Base-by-base conservation (phyloP, 64 coral and sea anemone species). In the Montipora efflorescens region DNA sequence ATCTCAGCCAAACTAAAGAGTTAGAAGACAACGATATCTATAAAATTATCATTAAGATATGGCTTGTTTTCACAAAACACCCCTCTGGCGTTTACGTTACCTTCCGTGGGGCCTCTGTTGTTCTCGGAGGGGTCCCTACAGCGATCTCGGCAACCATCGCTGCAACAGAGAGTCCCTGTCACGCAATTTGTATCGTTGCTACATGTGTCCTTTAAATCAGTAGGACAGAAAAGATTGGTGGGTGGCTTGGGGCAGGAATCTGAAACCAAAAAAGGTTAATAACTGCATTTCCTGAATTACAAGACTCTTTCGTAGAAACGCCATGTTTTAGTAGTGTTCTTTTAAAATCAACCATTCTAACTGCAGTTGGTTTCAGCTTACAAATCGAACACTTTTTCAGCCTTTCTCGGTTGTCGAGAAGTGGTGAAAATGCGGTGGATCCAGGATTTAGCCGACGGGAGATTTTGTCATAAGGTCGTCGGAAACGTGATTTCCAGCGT, bases 71-170 rank as follows among this genome's bases (percentile, higher is more conserved):
- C 53, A 57, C 11, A 11, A 12, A 12, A 14, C 64, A 68, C 64
- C 10, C 12, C 18, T 12, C 18, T 8, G 18, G 8, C 68, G 7
- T 5, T 23, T 21, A 7, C 5, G 20, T 3, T 84, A 86, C 82
- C 82, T 86, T 67, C 45, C 16, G 6, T 8, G 2, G 66, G 16
- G 4, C 82, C 82, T 16, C 82, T 86, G n/a, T 16, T 86, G 82
- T 86, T 62, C 59, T 95, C 93, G 18, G 90, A 91, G 23, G 93
- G 93, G 75, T 97, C 79, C 9, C 94, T 71, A 21, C 96, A 97
- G 47, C 90, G 86, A 3, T 86, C 73, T 68, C 93, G 89, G 76
- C 96, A 97, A 28, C 96, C 96, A 81, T 95, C 74, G 13, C 64
- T 61, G 47, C 96, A 97, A 43, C 96, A 97, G 5, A 86, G 19